A percentile compares a stretch with the other conserved stretches of the same genome.
phyloP scores from a whole-genome alignment of 2,113 vertebrate genomes.

The Zonotrichia leucophrys region DNA sequence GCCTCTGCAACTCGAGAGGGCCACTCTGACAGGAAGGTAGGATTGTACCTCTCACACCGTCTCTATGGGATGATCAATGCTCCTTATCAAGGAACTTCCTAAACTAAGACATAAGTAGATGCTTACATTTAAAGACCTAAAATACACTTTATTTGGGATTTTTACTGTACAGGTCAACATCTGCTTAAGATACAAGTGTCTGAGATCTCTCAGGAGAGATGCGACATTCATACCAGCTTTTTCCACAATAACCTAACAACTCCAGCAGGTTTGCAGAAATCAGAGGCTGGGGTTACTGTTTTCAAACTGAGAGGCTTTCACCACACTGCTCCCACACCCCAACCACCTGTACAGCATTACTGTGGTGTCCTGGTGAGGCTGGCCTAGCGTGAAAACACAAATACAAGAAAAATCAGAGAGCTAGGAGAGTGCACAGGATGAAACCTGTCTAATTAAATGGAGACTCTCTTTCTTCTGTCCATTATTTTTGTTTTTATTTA shows the following conservation, averaged over 20 bases:
- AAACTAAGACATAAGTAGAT: background rate
- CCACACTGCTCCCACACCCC: background rate
- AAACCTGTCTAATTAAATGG: background rate
- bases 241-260: background rate
- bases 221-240: background rate
- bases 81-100: fast-evolving
- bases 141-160: background rate
- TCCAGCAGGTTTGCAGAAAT: background rate
- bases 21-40: background rate
- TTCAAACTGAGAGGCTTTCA: background rate
- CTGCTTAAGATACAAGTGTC: background rate
- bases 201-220: background rate
- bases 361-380: background rate
- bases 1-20: background rate
- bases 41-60: background rate
- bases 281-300: background rate
- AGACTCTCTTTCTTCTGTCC: background rate
- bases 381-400: background rate
- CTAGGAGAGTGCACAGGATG: background rate
- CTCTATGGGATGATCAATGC: background rate
- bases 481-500: background rate
- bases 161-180: background rate
- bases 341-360: background rate
- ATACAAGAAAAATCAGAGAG: background rate
- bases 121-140: background rate